Evolutionary conservation across 2,113 vertebrate genomes (phyloP), one percentile per base, ranked within the genome.

Genomic region (Seriola rivoliana): DNA sequence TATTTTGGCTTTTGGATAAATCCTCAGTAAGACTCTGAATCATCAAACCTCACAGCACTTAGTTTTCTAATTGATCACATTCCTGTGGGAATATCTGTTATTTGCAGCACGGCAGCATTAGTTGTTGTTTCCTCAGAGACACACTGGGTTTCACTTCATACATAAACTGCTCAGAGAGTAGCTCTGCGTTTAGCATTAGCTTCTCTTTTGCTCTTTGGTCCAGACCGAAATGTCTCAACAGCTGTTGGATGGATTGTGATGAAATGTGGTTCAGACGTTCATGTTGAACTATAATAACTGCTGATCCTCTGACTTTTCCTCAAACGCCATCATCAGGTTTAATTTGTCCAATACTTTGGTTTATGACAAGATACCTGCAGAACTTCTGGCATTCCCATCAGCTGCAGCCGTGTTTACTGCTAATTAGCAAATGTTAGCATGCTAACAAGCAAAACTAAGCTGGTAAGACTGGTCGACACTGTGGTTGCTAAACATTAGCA

Each of bases 1-100:
- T 50, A 52, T 63, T 23, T 23, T 50, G 71, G 42, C 21, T 64
- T 75, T 63, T 4, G 32, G 23, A 60, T 48, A 60, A 75, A 52
- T 60, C 71, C 57, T 62, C 54, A 69, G 25, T 46, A 38, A 78
- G 32, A 46, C 1, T 2, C 17, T 34, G 63, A 78, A 69, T 69
- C 75, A 60, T 67, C 65, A 13, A 13, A 67, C 42, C 23, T 23
- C 36, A 40, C 66, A 60, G 4, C 55, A 38, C 57, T 62, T 36
- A 12, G 75, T 59, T 0, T 70, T 40, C 65, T 78, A 50, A 64
- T 65, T 52, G 58, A 38, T 54, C 21, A 3, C 4, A 0, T 10
- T 65, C 72, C 48, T 29, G 46, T 13, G 34, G 60, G 72, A 54
- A 3, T 13, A n/a, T 25, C n/a, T 38, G 32, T 0, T 50, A 4